Base-by-base conservation (phyloP, 1,140 invertebrate genomes). In the Ips typographus region DNA sequence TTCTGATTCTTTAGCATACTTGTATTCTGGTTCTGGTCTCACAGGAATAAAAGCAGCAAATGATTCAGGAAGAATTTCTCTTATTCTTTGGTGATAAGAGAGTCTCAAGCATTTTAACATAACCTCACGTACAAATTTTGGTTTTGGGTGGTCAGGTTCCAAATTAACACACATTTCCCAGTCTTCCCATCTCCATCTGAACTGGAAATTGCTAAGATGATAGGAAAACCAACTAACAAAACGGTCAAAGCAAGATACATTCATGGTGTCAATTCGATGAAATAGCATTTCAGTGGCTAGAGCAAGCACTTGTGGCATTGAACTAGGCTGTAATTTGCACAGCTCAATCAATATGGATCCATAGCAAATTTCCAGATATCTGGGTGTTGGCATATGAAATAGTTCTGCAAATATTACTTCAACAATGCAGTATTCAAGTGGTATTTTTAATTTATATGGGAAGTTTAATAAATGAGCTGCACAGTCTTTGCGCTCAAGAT, bases 121-220 rank as follows among this genome's bases (percentile, higher is more conserved):
- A 5, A 95, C 93, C 85, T 99, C 98, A 74, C 89, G 85, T 56
- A 99, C 91, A 80, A 99, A 99, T 79, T 96, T 94, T n/a, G 94
- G 93, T 77, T 95, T 92, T 1, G 97, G 96, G 82, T 96, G 92
- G 74, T 97, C 93, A 7, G 85, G 77, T 80, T 98, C 95, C n/a
- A 94, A 82, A 74, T 90, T 86, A 39, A 94, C 82, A 76, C 91
- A 93, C 52, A 87, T 88, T 76, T 92, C 91, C 94, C 95, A 97
- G 76, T 96, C 94, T 74, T 96, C 93, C 98, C 98, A 99, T 1
- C 93, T 95, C 97, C 98, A 99, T 60, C 95, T 89, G 77, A 98
- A 99, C 82, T 99, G 96, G 78, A 99, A 99, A 83, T 99, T 99
- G 79, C 96, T 99, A 80, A 99, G 85, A 84, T 99, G 98, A 79